These are phyloP conservation scores for Steinernema hermaphroditum DNA, from an alignment of 2,888 invertebrate species.

Conservation along the genomic window DNA sequence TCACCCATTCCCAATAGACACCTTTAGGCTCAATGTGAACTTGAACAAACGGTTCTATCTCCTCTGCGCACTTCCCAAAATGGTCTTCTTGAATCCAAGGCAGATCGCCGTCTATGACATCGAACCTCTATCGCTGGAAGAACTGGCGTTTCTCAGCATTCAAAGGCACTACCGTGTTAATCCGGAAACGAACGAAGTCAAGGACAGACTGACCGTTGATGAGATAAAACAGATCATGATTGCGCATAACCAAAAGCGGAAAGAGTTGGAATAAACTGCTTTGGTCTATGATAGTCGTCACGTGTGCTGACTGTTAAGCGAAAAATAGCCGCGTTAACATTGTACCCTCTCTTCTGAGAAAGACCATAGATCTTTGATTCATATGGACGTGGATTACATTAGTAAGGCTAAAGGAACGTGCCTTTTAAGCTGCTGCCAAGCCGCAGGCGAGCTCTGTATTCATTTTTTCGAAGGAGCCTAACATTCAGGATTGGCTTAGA, in stretches of 20 bases:
- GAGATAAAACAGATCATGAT: conserved; percentile 7
- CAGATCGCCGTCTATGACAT: conserved; percentile 14
- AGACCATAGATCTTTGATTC: too few species aligned
- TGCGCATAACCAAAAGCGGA: background rate
- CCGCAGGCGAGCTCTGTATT: too few species aligned
- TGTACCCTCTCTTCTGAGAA: too few species aligned
- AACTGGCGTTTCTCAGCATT: background rate
- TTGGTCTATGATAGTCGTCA: too few species aligned
- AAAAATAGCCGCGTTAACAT: too few species aligned
- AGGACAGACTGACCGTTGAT: background rate
- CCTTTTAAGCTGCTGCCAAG: too few species aligned
- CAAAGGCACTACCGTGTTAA: background rate
- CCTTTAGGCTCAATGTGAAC: background rate
- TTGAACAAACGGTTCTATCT: conserved; percentile 6
- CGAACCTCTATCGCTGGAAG: background rate
- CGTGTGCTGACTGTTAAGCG: too few species aligned
- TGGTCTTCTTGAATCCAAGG: background rate
- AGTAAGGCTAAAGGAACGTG: too few species aligned
- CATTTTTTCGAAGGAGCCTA: too few species aligned
- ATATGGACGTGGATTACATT: too few species aligned
- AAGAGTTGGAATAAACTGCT: background rate
- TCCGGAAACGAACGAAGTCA: background rate
- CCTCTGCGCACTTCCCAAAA: conserved; percentile 7
- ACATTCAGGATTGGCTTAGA: too few species aligned
- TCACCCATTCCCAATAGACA: background rate